Base-by-base conservation (phyloP, 2,113 vertebrate genomes). In the Pipra filicauda region DNA sequence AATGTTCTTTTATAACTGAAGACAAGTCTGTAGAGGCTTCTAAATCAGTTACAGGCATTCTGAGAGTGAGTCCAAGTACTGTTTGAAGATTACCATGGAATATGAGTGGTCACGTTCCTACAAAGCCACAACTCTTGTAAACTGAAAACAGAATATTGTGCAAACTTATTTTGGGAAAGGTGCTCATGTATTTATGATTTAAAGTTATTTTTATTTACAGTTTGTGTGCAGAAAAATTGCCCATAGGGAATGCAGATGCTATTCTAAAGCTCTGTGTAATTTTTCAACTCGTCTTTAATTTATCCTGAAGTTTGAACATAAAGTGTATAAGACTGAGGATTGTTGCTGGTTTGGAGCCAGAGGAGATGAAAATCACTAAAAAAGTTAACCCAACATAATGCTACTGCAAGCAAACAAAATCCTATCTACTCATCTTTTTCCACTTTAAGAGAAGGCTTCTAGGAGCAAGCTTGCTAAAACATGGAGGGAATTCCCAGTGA, bases 41-140 rank as follows among this genome's bases (percentile, higher is more conserved):
- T 94, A 93, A 97, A 95, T 95, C 86, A 89, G 80, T 91, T 95
- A 55, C 83, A 95, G 91, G 48, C 64, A 8, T 78, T 93, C 72
- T 92, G 55, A 84, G 64, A 71, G 31, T 51, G 39, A 77, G 51
- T 92, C 76, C 86, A 93, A 93, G 59, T 81, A 39, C 83, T 84
- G 17, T 87, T 86, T 81, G 69, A 95, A 69, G 73, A 59, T 61
- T 89, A 27, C 48, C 39, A 26, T 92, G 44, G 76, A 91, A 59
- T 89, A 87, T 30, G 70, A 81, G 79, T 87, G 95, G 76, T 81
- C 89, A 89, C 8, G 9, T 94, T 96, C 75, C 69, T 88, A 35
- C 72, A 93, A 95, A 95, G 73, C 61, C 89, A 74, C 76, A 92
- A 19, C 35, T 74, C 48, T 84, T 87, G 59, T 86, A 72, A 96